A percentile compares a stretch with the other conserved stretches of the same genome.
Conservation (phyloP, 2,888 invertebrate genomes). For the Prostheceraeus crozeri region DNA sequence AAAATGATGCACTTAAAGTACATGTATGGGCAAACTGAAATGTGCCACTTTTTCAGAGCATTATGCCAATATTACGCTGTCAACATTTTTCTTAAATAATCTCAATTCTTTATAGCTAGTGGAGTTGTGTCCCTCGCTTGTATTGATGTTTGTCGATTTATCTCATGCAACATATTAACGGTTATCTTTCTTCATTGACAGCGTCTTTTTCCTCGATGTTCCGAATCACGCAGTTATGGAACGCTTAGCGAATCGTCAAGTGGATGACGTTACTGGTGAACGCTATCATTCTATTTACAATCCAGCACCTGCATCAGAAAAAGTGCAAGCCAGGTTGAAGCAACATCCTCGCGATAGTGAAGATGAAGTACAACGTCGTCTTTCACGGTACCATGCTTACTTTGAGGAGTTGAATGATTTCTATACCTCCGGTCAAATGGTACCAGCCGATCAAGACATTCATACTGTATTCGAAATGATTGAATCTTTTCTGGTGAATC, state of each 20-base stretch:
- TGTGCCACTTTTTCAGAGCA: no score
- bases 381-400: constrained; percentile 44
- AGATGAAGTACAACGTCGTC: constrained; percentile 43
- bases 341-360: constrained; percentile 48
- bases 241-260: constrained; percentile 50
- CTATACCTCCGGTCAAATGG: constrained; percentile 45
- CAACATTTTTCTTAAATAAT: no score
- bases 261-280: constrained; percentile 55
- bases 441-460: constrained; percentile 51
- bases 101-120: no score
- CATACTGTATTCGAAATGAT: constrained; percentile 57
- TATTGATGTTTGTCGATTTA: no score
- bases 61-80: no score
- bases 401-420: constrained; percentile 52
- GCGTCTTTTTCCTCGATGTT: constrained; percentile 56
- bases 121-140: no score
- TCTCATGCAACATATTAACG: no score
- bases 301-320: constrained; percentile 53
- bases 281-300: constrained; percentile 55
- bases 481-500: constrained; percentile 55
- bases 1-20: no score
- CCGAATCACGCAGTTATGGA: constrained; percentile 55
- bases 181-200: constrained; percentile 38
- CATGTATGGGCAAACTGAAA: no score
- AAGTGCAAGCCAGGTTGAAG: constrained; percentile 49